Evolutionary conservation across 2,888 invertebrate genomes (phyloP), one percentile per base, ranked within the genome.

Genomic region (Drosophila sordidula): DNA sequence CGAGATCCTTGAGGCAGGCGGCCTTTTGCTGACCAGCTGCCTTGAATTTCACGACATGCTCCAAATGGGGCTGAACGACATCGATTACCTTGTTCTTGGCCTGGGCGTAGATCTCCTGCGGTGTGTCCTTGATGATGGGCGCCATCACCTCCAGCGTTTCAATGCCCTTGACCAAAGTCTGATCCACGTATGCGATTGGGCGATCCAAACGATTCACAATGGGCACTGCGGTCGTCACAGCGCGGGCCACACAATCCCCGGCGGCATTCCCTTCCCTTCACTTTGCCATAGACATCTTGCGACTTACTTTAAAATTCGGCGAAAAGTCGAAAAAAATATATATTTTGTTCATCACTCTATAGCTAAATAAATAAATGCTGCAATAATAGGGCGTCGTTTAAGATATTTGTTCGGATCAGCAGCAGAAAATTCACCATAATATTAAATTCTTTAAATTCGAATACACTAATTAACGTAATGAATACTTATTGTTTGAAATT

Each of bases 41-140:
- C 68, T 88, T 91, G 45, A 92, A 83, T 71, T 92, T 91, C 3
- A 85, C 89, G 6, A 92, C 90, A 54, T 92, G 90, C 64, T 92
- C 91, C 76, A 92, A 78, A 54, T 94, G 94, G 26, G 94, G 94
- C 16, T 94, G 93, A 45, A 95, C 93, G 73, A 92, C 93, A 49
- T 93, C 93, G 38, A 94, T 90, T 2, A 95, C 94, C 75, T 94
- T 94, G 70, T 93, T 93, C 87, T 94, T 94, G 46, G 94, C 93
- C 75, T 94, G 79, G 92, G 94, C 92, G 64, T 93, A 93, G 65
- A 93, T 93, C 78, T 94, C 94, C 78, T 94, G 93, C 0, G 95
- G 95, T 50, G 94, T 94, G 78, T 95, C 95, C 52, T 94, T 94
- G 49, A 95, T 95, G 8, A 95, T 93, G 0, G 95, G 95, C 5